Evolutionary conservation across 2,113 vertebrate species (phyloP), one percentile per base, ranked within the genome.

Genomic region (rat (Rattus norvegicus)): DNA sequence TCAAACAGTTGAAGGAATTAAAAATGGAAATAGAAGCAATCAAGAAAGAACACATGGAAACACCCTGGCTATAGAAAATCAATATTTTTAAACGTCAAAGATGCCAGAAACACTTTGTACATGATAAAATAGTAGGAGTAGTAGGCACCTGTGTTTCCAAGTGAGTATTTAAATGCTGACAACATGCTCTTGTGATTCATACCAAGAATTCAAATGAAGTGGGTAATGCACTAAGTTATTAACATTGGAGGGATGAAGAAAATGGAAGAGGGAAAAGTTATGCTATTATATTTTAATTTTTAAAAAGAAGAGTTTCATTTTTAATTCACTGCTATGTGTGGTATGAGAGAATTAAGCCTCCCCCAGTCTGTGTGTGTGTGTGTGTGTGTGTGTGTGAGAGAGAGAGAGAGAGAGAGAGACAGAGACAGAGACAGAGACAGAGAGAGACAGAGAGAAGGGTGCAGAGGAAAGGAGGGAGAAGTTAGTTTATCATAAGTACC

Each of bases 51-150:
- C n/a, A n/a, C n/a, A n/a, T n/a, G n/a, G n/a, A n/a, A n/a, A n/a
- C n/a, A n/a, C n/a, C n/a, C n/a, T n/a, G n/a, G n/a, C n/a, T n/a
- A n/a, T n/a, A n/a, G n/a, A n/a, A n/a, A n/a, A n/a, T 95, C 30
- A 80, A 59, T 88, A 56, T 73, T 70, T 88, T 67, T 77, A 16
- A 86, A 96, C 43, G 17, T 81, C 73, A 88, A 90, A 79, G 33
- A 43, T 69, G 59, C 22, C 73, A 85, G 26, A 80, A 95, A 81
- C 19, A 24, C 36, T 36, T 75, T 73, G 39, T 33, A 52, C 33
- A 4, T 91, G 54, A 67, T n/a, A 36, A 9, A 47, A 96, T 76
- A 67, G 9, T 76, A 9, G 26, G 26, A 81, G 56, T 88, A 94
- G 67, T 22, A 17, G 24, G 63, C 28, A 54, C 43, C 54, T 75